Evolutionary conservation across 2,888 invertebrate species (phyloP).

Genomic region (Baronia brevicornis): DNA sequence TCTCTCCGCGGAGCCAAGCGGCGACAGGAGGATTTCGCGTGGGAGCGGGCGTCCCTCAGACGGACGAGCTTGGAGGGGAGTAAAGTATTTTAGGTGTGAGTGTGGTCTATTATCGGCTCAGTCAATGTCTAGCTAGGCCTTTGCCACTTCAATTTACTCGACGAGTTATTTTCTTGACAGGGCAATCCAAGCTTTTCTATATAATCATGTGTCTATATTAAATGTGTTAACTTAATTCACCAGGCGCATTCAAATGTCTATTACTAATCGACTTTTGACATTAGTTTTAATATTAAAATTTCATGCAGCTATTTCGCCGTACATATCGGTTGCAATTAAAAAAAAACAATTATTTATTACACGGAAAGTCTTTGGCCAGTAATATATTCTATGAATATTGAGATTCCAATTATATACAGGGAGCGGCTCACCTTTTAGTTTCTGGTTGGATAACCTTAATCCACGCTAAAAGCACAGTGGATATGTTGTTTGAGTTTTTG

Average conservation of each 20-base stretch:
- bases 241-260: background rate
- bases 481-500: conserved; percentile 18
- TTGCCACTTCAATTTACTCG: too few species aligned
- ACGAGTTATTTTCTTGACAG: too few species aligned
- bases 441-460: conserved; percentile 32
- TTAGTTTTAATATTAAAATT: background rate
- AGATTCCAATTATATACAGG: conserved; percentile 2
- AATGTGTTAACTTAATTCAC: too few species aligned
- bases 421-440: conserved; percentile 20
- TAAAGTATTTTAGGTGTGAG: too few species aligned
- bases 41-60: too few species aligned
- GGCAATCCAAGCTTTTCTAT: too few species aligned
- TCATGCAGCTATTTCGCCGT: background rate
- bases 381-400: background rate
- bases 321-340: conserved; percentile 8
- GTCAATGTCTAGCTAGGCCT: too few species aligned
- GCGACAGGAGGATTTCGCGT: too few species aligned
- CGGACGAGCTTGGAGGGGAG: too few species aligned
- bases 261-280: background rate
- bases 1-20: too few species aligned
- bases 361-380: background rate
- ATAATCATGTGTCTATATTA: too few species aligned
- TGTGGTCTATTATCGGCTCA: too few species aligned
- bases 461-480: conserved; percentile 11
- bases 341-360: conserved; percentile 7